These are phyloP conservation scores for Pelodytes ibericus DNA, from an alignment of 2,797 vertebrate genomes.

Conservation along the genomic window DNA sequence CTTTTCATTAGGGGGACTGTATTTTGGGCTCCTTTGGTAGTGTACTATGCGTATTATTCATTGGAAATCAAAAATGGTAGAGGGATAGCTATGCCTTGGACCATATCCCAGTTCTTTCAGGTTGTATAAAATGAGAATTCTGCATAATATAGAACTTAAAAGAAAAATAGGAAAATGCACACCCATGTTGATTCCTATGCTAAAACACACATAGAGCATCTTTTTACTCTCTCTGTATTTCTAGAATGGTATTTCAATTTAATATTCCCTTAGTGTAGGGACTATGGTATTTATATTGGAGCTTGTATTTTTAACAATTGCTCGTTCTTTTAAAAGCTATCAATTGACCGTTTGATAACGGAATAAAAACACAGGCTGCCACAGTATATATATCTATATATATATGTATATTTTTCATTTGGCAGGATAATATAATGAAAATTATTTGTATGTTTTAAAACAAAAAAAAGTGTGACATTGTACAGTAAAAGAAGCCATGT, in stretches of 20 bases:
- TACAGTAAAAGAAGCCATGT: slow-evolving; percentile 92
- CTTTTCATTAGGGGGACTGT: slow-evolving; percentile 90
- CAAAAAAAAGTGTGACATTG: slow-evolving; percentile 86
- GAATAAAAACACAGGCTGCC: slow-evolving; percentile 97
- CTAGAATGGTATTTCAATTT: slow-evolving; percentile 99
- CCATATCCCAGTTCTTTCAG: slow-evolving; percentile 95
- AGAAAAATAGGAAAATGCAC: slow-evolving; percentile 99
- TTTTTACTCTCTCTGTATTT: slow-evolving; percentile 99
- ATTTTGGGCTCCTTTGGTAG: slow-evolving; percentile 94
- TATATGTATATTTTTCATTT: slow-evolving; percentile 94
- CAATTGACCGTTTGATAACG: slow-evolving; percentile 97
- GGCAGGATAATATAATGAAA: slow-evolving; percentile 99
- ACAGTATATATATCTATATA: slow-evolving; percentile 82
- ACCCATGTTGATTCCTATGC: slow-evolving; percentile 99
- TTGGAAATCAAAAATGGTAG: slow-evolving; percentile 82
- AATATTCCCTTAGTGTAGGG: slow-evolving; percentile 99
- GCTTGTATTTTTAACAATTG: slow-evolving; percentile 99
- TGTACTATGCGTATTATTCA: slow-evolving; percentile 90
- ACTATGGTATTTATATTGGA: slow-evolving; percentile 99
- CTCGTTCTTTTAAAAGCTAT: slow-evolving; percentile 99
- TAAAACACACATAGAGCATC: slow-evolving; percentile 99
- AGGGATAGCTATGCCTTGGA: slow-evolving; percentile 92
- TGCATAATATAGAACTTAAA: slow-evolving; percentile 95
- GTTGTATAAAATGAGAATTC: slow-evolving; percentile 98
- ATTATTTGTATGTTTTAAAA: slow-evolving; percentile 99